Evolutionary conservation across 2,113 vertebrate genomes (phyloP).

Genomic region (Dicaeum eximium): DNA sequence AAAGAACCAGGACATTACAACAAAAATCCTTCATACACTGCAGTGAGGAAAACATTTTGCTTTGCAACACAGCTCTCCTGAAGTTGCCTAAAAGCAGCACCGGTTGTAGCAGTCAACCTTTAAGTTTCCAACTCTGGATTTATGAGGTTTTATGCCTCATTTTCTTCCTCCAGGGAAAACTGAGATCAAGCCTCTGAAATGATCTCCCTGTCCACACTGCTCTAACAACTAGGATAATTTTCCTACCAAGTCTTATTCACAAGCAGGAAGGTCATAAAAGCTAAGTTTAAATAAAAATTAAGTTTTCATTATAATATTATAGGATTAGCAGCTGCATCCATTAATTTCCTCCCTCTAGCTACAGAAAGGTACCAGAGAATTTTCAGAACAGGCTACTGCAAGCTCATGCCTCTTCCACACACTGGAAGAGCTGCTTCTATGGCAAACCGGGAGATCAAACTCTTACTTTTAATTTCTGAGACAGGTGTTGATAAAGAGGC

Average conservation of each 20-base stretch:
- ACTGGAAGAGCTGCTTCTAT: not conserved
- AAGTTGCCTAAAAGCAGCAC: not conserved
- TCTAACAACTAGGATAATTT: not conserved
- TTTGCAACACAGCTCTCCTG: not conserved
- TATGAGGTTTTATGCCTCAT: not conserved
- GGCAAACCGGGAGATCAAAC: not conserved
- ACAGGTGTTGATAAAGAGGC: not conserved
- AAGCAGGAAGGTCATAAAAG: not conserved
- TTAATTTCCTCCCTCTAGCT: slow-evolving; percentile 13
- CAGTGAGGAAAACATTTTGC: not conserved
- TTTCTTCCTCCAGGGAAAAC: not conserved
- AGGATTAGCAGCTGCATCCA: not conserved
- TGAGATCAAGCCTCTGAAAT: not conserved
- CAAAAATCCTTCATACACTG: not conserved
- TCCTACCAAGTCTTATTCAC: not conserved
- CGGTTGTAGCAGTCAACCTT: not conserved
- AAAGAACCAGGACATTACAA: not conserved
- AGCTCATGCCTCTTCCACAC: not conserved
- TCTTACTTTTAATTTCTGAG: not conserved
- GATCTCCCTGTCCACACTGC: not conserved
- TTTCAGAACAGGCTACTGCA: slow-evolving; percentile 20
- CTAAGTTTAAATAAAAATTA: slow-evolving; percentile 6
- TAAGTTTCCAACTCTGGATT: not conserved
- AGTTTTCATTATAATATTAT: not conserved
- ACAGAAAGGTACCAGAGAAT: not conserved